Evolutionary conservation across 2,797 vertebrate genomes (phyloP).

Genomic region (Austrolebias charrua): DNA sequence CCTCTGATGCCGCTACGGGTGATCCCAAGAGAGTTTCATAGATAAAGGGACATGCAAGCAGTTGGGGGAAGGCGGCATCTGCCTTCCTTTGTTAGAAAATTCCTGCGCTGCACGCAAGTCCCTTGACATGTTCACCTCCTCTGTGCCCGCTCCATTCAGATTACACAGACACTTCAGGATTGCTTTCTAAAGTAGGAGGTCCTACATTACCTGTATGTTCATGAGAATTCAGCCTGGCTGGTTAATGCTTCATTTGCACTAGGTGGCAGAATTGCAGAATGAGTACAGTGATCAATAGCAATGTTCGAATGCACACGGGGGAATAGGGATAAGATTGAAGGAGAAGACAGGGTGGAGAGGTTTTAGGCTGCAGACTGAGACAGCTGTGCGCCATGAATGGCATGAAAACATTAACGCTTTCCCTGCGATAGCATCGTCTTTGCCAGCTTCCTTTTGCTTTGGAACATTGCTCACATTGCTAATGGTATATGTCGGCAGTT

Average conservation of each 20-base stretch:
- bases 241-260: slow-evolving; percentile 56
- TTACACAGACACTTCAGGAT: slow-evolving; percentile 50
- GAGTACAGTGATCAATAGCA: slow-evolving; percentile 23
- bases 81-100: slow-evolving; percentile 73
- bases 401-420: slow-evolving; percentile 61
- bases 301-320: slow-evolving; percentile 47
- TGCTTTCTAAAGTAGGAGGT: slow-evolving; percentile 18
- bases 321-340: slow-evolving; percentile 51
- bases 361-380: slow-evolving; percentile 47
- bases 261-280: slow-evolving; percentile 38
- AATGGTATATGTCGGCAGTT: slow-evolving; percentile 74
- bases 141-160: slow-evolving; percentile 43
- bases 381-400: slow-evolving; percentile 50
- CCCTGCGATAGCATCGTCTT: slow-evolving; percentile 77
- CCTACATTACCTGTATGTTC: slow-evolving; percentile 37
- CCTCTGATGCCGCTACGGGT: slow-evolving; percentile 32
- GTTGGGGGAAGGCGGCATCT: slow-evolving; percentile 57
- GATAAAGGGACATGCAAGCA: slow-evolving; percentile 61
- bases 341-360: slow-evolving; percentile 50
- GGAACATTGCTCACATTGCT: slow-evolving; percentile 80
- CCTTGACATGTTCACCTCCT: slow-evolving; percentile 68
- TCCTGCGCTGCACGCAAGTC: slow-evolving; percentile 73
- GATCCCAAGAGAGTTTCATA: slow-evolving; percentile 49
- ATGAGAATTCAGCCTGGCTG: slow-evolving; percentile 60
- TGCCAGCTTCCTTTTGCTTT: slow-evolving; percentile 70